phyloP scores from a whole-genome alignment of 2,888 invertebrate genomes.

The Drosophila paracracens region DNA sequence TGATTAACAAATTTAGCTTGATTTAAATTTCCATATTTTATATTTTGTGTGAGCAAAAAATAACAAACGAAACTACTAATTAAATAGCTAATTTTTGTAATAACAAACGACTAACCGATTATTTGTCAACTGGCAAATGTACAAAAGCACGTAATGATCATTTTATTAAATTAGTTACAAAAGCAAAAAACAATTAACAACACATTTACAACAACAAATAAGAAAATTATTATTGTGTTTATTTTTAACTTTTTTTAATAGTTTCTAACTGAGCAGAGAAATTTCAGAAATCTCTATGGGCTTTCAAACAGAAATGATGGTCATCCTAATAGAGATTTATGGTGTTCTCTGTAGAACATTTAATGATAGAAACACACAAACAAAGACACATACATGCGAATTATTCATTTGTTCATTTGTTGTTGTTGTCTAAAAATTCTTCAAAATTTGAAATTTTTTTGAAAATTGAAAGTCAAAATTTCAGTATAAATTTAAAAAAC shows the following conservation, averaged over 20 bases:
- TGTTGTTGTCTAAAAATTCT: no score
- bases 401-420: not conserved
- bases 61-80: slow-evolving; percentile 2
- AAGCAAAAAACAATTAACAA: not conserved
- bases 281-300: not conserved
- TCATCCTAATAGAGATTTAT: not conserved
- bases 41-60: slow-evolving; percentile 13
- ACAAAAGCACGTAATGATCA: slow-evolving; percentile 54
- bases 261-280: not conserved
- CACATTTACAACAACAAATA: not conserved
- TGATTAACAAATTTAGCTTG: slow-evolving; percentile 5
- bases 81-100: slow-evolving; percentile 23
- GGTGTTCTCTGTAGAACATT: not conserved
- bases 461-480: not conserved
- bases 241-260: not conserved
- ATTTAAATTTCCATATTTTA: slow-evolving; percentile 8
- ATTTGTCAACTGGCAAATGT: slow-evolving; percentile 55
- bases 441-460: no score
- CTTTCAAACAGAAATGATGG: not conserved
- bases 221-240: not conserved
- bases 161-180: slow-evolving; percentile 8
- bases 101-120: slow-evolving; percentile 48
- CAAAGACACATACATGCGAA: not conserved
- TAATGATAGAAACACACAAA: not conserved
- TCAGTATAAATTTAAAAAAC: not conserved